Conservation (phyloP, 2,888 invertebrate genomes). For the Furcula furcula region DNA sequence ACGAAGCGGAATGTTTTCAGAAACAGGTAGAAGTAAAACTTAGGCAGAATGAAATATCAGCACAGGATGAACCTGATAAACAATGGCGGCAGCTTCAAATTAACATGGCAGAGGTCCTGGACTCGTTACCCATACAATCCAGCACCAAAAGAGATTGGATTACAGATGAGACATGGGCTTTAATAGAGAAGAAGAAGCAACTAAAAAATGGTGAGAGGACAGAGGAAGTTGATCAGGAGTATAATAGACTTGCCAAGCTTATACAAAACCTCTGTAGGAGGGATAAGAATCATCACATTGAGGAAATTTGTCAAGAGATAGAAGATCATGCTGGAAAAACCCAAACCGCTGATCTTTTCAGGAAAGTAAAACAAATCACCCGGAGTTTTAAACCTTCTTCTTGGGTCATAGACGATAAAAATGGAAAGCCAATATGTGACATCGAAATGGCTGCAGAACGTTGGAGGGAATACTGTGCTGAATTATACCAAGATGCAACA, state of each 20-base stretch:
- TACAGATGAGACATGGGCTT: not conserved
- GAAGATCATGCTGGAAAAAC: conserved; percentile 1
- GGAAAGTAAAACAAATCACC: not conserved
- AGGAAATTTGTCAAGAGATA: conserved; percentile 1
- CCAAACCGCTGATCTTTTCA: conserved; percentile 3
- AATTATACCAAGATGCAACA: not conserved
- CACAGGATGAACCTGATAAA: not conserved
- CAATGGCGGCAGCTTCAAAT: too few relatives aligned
- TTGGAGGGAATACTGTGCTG: not conserved
- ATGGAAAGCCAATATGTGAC: not conserved
- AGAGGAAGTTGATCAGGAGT: not conserved
- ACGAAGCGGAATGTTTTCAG: too few relatives aligned
- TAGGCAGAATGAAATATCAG: too few relatives aligned
- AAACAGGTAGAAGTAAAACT: too few relatives aligned
- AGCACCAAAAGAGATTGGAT: not conserved
- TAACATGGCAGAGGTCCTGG: too few relatives aligned
- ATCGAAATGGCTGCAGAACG: not conserved
- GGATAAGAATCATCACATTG: conserved; percentile 1
- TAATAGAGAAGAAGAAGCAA: not conserved
- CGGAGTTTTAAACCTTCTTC: not conserved
- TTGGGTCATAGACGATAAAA: conserved; percentile 2
- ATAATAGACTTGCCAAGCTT: not conserved
- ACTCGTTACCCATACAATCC: not conserved
- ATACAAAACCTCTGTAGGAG: not conserved
- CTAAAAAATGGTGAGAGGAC: not conserved